Base-by-base conservation (phyloP, 2,888 invertebrate genomes). In the Drosophila borealis region DNA sequence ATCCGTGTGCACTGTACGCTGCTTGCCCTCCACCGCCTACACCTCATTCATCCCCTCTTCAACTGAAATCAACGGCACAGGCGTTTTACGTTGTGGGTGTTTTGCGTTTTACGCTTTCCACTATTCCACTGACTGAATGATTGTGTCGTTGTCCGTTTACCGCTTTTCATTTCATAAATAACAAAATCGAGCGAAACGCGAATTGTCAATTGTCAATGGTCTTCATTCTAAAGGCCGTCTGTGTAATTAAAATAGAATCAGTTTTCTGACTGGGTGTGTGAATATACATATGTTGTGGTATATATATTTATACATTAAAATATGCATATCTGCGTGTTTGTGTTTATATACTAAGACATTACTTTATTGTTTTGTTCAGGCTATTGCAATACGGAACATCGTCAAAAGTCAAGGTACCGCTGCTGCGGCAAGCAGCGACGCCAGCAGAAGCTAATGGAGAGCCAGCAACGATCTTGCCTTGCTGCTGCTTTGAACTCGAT, bases 371-470 rank as follows among this genome's bases (percentile, higher is more conserved):
- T 66, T 41, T 65, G 73, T 46, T 59, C 72, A 55, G 78, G 57
- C 56, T 46, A 57, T 65, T 73, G 78, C 81, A 78, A 89, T 76
- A 81, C 81, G 84, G 81, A 89, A 89, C 79, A 78, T 60, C 64
- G 66, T 48, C 70, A 75, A 87, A 69, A 83, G 89, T 84, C 85
- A 89, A 89, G 89, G 89, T 73, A 80, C 54, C 68, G 51, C 56
- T 36, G 36, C 36, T 8, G 8, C 9, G 17, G n/a, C 17, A 17
- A 25, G 37, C 50, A 25, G 50, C 37, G 21, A 37, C 44, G 59
- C 39, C 41, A 36, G 48, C 63, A 37, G 73, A 21, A 41, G 41
- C 62, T 50, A 60, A 51, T 46, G 21, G 50, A 55, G 62, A 49
- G 63, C 42, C 65, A 69, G 65, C 78, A 78, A 72, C 70, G 69